Conservation (phyloP, 2,888 invertebrate species). For the Cryptus armator region DNA sequence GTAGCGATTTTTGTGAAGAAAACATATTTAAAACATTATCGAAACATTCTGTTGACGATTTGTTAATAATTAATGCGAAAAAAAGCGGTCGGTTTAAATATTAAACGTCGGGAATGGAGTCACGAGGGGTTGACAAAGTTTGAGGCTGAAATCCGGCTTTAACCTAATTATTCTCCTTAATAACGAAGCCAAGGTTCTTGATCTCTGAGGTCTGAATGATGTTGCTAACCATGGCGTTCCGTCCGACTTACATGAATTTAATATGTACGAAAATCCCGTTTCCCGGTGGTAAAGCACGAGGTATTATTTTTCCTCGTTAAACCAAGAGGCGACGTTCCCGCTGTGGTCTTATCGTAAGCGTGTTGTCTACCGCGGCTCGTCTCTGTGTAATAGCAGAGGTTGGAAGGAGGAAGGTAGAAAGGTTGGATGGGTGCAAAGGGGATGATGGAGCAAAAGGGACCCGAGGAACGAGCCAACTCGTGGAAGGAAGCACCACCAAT, state of each 20-base stretch:
- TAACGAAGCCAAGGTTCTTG: not conserved
- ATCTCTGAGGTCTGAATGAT: not conserved
- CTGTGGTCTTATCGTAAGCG: slow-evolving; percentile 30
- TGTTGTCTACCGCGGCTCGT: slow-evolving; percentile 60
- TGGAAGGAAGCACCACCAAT: not conserved
- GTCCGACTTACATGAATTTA: not conserved
- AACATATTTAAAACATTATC: too few relatives aligned
- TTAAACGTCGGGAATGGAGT: not conserved
- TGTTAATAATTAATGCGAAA: too few relatives aligned
- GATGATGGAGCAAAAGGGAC: slow-evolving; percentile 23
- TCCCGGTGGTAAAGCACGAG: not conserved
- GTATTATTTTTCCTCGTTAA: slow-evolving; percentile 56
- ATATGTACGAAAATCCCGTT: slow-evolving; percentile 11
- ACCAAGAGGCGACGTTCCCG: slow-evolving; percentile 7
- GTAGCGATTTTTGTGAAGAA: too few relatives aligned
- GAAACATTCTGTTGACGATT: too few relatives aligned
- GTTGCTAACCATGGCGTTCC: not conserved
- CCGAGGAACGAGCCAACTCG: slow-evolving; percentile 21
- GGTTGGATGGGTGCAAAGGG: slow-evolving; percentile 32
- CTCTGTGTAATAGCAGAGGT: slow-evolving; percentile 67
- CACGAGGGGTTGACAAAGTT: not conserved
- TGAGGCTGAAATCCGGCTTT: not conserved
- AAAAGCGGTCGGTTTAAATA: too few relatives aligned
- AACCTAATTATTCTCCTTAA: not conserved
- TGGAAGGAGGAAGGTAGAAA: slow-evolving; percentile 17